These are phyloP conservation scores for Artibeus lituratus DNA, from an alignment of 2,797 vertebrate species.

Conservation along the genomic window DNA sequence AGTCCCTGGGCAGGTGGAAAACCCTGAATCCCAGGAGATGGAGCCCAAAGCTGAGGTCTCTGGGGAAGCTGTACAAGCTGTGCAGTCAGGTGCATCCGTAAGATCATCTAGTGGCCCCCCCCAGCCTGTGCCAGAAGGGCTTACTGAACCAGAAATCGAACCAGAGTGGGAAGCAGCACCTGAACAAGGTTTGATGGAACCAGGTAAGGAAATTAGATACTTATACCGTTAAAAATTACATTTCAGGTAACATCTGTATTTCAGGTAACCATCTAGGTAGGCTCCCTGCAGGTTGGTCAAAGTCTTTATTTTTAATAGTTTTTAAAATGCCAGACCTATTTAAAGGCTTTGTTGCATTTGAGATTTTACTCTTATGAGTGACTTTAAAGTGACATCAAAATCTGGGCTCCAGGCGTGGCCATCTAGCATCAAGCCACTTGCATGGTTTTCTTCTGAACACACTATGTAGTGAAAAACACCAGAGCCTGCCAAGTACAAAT, in stretches of 20 bases:
- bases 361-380: conserved; percentile 1
- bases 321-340: conserved; percentile 51
- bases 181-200: conserved; percentile 67
- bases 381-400: background rate
- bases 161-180: conserved; percentile 48
- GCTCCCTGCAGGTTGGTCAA: background rate
- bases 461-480: background rate
- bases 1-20: conserved; percentile 37
- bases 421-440: background rate
- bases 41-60: background rate
- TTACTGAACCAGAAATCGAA: conserved; percentile 40
- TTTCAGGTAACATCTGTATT: conserved; percentile 17
- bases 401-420: background rate
- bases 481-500: background rate
- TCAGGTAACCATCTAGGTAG: background rate
- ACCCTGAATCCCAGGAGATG: background rate
- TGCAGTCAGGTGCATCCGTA: background rate
- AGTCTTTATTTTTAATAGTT: background rate
- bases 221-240: background rate
- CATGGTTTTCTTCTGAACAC: background rate
- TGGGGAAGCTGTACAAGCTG: background rate
- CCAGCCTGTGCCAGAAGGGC: conserved; percentile 52
- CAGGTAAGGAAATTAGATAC: conserved; percentile 73
- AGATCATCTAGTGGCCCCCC: conserved; percentile 26
- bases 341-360: conserved; percentile 26